Evolutionary conservation across 2,888 invertebrate genomes (phyloP), one percentile per base, ranked within the genome.

Genomic region (Hydroisotoma schaefferi): DNA sequence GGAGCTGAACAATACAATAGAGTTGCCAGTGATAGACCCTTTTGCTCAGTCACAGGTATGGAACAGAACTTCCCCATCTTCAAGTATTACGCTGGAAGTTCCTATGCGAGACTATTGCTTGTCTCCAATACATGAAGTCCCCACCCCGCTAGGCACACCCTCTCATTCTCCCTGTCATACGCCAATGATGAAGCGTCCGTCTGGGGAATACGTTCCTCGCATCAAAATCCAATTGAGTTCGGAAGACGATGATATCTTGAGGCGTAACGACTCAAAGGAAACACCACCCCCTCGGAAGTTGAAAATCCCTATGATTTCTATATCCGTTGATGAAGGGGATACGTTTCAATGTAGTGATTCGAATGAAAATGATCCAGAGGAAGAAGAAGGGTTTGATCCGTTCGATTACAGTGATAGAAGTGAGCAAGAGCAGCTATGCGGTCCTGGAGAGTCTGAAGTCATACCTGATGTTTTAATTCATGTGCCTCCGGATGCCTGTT

Each of bases 41-140:
- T 67, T 65, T 47, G 63, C 65, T 55, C 61, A 59, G 51, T 54
- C 52, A 18, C 53, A 46, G 40, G 48, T 75, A 63, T 57, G 74
- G 80, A n/a, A n/a, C n/a, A 51, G 82, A 84, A 75, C 78, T 84
- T 49, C 79, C 86, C 86, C 87, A 75, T 86, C 87, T 57, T 87
- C 87, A 37, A 85, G 86, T 38, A 88, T 88, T 70, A 81, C 87
- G 28, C 80, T 89, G 56, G 88, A 89, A 80, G 86, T 87, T 71
- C 87, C 88, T 40, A 84, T 83, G 76, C 71, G 74, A 58, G 76
- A 77, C 61, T 85, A 85, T 73, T 88, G 88, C 79, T 82, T 89
- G 68, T 88, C 88, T 53, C 88, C 88, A 0, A 89, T 89, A 68
- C 80, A 86, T 68, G 88, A 88, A 77, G 80, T 88, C 70, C 88